Conservation (phyloP, 2,113 vertebrate genomes). For the Isurus oxyrinchus region DNA sequence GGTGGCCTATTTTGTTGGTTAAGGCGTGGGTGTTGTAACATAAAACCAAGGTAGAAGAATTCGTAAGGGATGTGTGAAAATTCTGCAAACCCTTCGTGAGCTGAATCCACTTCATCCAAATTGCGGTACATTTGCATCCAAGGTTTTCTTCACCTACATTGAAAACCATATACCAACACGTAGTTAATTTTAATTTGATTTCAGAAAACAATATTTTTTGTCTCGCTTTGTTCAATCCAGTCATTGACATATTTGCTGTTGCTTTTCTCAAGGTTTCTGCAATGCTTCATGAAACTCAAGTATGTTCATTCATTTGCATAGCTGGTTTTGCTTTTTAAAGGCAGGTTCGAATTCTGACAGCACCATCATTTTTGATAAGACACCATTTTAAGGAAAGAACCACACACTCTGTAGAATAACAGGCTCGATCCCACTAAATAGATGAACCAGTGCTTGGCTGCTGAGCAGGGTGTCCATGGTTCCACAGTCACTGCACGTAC, state of each 20-base stretch:
- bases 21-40: constrained; percentile 19
- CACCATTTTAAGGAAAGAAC: neutral
- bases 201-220: neutral
- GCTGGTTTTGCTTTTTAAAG: neutral
- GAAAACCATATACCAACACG: neutral
- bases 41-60: neutral
- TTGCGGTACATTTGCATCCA: neutral
- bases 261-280: neutral
- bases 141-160: neutral
- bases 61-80: neutral
- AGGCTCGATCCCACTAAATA: neutral
- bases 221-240: neutral
- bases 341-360: neutral
- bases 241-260: neutral
- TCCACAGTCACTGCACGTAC: neutral
- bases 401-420: neutral
- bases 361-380: neutral
- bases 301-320: neutral
- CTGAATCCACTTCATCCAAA: neutral
- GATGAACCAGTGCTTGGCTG: neutral
- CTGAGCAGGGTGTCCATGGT: neutral
- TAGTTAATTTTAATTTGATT: neutral
- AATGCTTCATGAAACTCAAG: neutral
- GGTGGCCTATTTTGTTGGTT: neutral
- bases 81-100: neutral